These are phyloP conservation scores for Tauraco hartlaubi DNA, from an alignment of 2,797 vertebrate genomes.

Conservation along the genomic window DNA sequence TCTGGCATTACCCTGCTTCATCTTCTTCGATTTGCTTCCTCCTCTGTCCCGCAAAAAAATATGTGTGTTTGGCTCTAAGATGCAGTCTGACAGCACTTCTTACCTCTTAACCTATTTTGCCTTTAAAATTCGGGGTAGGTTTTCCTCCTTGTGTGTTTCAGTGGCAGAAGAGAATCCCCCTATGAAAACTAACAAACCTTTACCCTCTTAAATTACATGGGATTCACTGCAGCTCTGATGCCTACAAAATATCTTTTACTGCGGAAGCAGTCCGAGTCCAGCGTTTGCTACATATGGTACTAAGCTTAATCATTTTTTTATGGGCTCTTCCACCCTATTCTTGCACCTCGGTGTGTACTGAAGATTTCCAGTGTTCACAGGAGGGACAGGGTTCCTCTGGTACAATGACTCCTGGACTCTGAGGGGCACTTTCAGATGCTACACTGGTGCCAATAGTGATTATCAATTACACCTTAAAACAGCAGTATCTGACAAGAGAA, in stretches of 20 bases:
- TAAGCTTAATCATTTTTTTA: not conserved
- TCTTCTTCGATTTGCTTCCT: not conserved
- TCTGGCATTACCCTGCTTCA: not conserved
- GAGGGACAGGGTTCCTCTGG: not conserved
- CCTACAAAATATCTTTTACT: not conserved
- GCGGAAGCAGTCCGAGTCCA: not conserved
- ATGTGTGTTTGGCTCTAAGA: fast-evolving
- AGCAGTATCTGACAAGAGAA: not conserved
- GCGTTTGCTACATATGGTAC: not conserved
- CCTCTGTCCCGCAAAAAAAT: not conserved
- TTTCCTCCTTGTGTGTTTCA: not conserved
- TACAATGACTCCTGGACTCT: not conserved
- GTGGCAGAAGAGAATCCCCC: not conserved
- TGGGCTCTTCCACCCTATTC: not conserved
- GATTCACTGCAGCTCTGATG: not conserved
- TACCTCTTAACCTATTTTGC: not conserved
- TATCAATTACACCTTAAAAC: not conserved
- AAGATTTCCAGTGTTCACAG: not conserved
- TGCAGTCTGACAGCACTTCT: not conserved
- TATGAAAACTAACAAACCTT: not conserved
- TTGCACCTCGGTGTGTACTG: not conserved
- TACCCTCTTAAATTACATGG: not conserved
- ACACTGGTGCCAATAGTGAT: not conserved
- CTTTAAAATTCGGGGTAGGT: not conserved
- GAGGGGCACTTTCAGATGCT: not conserved